Evolutionary conservation across 2,113 vertebrate species (phyloP).

Genomic region (Anser cygnoides): DNA sequence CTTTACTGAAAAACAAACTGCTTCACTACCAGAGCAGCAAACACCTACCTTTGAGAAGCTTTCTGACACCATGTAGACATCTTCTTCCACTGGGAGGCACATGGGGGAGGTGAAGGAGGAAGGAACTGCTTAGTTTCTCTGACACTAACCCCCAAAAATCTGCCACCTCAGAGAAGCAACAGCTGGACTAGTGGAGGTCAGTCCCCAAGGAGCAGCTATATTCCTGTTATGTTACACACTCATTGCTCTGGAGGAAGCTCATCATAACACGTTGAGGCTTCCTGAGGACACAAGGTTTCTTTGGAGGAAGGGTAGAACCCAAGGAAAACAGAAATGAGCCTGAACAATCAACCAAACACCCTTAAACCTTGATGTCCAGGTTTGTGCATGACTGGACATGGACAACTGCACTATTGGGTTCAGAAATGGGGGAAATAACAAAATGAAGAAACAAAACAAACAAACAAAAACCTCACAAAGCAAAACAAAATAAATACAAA

Average conservation of each 20-base stretch:
- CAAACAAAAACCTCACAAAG: neutral
- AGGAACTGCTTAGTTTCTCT: neutral
- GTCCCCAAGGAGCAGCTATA: neutral
- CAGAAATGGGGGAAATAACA: neutral
- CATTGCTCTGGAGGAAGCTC: neutral
- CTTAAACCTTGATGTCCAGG: neutral
- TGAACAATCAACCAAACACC: neutral
- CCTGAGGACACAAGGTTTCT: neutral
- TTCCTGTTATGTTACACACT: accelerated
- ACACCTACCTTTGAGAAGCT: neutral
- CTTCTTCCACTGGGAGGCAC: neutral
- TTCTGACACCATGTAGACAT: neutral
- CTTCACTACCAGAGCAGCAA: neutral
- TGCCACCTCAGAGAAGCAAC: neutral
- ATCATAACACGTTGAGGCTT: neutral
- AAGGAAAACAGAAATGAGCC: neutral
- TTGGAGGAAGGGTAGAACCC: neutral
- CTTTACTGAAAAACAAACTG: neutral
- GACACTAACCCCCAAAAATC: neutral
- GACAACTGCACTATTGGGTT: neutral
- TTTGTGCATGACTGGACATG: neutral
- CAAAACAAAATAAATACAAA: too few species aligned
- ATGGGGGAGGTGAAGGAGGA: neutral
- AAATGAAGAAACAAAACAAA: neutral
- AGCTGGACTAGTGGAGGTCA: neutral